phyloP scores from a whole-genome alignment of 2,797 vertebrate species.

The Pangasius larnaudii region DNA sequence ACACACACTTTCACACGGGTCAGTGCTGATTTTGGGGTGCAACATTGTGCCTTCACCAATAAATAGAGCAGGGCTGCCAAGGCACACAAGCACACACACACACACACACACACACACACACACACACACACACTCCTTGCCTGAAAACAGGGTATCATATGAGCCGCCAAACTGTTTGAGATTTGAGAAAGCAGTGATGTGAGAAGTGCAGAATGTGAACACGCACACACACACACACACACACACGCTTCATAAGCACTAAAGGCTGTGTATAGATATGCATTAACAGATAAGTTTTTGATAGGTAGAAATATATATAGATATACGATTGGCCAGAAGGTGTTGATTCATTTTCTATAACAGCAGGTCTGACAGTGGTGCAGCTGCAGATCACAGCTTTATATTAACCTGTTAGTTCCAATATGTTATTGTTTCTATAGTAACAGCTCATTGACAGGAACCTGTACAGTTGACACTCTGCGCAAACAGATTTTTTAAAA shows the following conservation, averaged over 20 bases:
- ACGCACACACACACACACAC: slow-evolving; percentile 27
- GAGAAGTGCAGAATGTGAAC: slow-evolving; percentile 50
- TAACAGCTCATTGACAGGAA: too few relatives aligned
- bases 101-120: neutral
- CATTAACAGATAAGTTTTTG: neutral
- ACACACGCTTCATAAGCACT: neutral
- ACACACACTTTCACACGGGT: neutral
- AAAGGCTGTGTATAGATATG: neutral
- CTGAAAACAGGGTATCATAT: slow-evolving; percentile 57
- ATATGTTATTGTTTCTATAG: too few relatives aligned
- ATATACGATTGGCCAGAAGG: neutral
- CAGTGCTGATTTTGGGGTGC: neutral
- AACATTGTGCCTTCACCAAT: neutral
- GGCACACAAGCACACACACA: neutral
- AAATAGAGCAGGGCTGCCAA: neutral
- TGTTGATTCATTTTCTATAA: neutral
- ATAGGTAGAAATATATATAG: neutral
- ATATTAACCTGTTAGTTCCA: neutral
- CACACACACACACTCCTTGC: neutral
- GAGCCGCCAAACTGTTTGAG: slow-evolving; percentile 46
- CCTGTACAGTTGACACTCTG: too few relatives aligned
- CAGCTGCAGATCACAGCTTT: neutral
- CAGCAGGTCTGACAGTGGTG: neutral
- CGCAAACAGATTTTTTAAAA: too few relatives aligned
- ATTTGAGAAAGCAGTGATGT: slow-evolving; percentile 33